Percentiles rank a stretch among this genome's conserved stretches.
phyloP scores from a whole-genome alignment of 2,113 vertebrate species.

The Grammomys surdaster region DNA sequence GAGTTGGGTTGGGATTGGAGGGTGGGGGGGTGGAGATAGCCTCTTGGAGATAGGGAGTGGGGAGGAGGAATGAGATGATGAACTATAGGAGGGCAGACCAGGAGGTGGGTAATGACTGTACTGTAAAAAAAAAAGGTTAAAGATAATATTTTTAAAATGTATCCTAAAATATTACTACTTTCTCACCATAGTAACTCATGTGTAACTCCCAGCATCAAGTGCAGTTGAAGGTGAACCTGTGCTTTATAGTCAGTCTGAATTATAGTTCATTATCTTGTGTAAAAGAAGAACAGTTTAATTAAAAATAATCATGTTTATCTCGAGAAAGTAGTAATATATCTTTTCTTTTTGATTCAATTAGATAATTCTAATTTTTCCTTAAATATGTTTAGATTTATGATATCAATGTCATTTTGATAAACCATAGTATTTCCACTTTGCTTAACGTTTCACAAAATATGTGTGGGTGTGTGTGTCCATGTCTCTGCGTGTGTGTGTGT shows the following conservation, averaged over 20 bases:
- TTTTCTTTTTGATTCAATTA: slow-evolving; percentile 3
- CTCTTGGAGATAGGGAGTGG: no score
- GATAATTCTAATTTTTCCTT: neutral
- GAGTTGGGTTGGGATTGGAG: no score
- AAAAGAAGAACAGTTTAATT: neutral
- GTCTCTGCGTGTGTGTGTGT: neutral
- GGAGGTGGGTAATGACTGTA: no score
- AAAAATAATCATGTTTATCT: neutral
- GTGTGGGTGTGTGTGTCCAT: neutral
- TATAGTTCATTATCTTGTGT: neutral
- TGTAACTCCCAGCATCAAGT: neutral
- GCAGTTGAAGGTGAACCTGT: neutral
- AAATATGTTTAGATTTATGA: slow-evolving; percentile 40
- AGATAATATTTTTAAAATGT: neutral
- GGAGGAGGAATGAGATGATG: no score
- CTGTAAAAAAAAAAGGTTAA: no score
- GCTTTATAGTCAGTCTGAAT: neutral
- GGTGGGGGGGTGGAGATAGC: no score
- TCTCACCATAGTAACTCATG: neutral
- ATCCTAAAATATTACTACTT: slow-evolving; percentile 4
- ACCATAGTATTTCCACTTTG: neutral
- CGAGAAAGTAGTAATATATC: neutral
- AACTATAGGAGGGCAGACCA: no score
- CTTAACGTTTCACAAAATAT: neutral
- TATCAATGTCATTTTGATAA: neutral